Evolutionary conservation across 2,888 invertebrate genomes (phyloP).

Genomic region (Diarsia mendica): DNA sequence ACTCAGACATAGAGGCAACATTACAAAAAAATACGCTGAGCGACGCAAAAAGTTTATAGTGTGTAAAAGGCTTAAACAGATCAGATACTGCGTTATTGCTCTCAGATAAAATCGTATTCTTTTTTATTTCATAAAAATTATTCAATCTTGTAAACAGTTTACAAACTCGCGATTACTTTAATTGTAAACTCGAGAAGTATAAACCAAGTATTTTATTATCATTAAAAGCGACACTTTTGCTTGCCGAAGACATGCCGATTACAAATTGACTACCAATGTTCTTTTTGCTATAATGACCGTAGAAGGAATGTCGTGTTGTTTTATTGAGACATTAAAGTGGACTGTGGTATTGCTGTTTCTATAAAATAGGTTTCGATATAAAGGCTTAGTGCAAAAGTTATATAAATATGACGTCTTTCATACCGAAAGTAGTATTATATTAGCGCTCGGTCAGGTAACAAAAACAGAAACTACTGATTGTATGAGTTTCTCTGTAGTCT

Average conservation of each 20-base stretch:
- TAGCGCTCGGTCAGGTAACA: background rate
- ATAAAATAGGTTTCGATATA: constrained; percentile 11
- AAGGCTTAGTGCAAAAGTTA: background rate
- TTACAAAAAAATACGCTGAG: constrained; percentile 29
- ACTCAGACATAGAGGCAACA: constrained; percentile 27
- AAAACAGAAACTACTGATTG: background rate
- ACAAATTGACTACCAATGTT: constrained; percentile 72
- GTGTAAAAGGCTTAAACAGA: constrained; percentile 62
- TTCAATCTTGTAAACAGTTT: constrained; percentile 77
- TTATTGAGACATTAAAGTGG: constrained; percentile 38
- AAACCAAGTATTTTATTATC: constrained; percentile 83
- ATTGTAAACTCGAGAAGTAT: constrained; percentile 75
- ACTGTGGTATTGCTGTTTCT: constrained; percentile 7
- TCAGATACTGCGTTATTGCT: constrained; percentile 71
- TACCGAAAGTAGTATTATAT: background rate
- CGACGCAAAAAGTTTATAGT: constrained; percentile 49
- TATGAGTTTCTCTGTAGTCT: background rate
- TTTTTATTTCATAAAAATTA: constrained; percentile 72
- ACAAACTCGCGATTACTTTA: constrained; percentile 80
- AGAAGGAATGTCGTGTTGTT: constrained; percentile 51
- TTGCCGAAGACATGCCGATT: constrained; percentile 73
- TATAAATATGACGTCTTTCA: background rate
- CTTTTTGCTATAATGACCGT: constrained; percentile 54
- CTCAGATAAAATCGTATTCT: constrained; percentile 73
- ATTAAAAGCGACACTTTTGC: constrained; percentile 81